Conservation (phyloP, 2,888 invertebrate genomes). For the Diarsia brunnea region DNA sequence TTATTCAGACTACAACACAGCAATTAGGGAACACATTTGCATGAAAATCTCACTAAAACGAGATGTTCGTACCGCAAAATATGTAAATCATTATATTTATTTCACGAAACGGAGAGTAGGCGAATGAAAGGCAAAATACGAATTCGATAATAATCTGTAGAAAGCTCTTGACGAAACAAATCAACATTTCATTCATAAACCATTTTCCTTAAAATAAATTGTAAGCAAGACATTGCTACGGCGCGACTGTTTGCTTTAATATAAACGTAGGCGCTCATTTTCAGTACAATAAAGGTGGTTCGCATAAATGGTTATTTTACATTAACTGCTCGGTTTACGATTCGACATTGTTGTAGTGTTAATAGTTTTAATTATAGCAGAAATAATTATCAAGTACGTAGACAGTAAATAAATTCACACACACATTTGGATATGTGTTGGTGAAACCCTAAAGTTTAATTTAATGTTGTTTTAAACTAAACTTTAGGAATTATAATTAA, state of each 20-base stretch:
- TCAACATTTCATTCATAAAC: conserved; percentile 50
- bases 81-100: conserved; percentile 57
- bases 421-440: too few relatives aligned
- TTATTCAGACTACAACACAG: conserved; percentile 59
- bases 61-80: conserved; percentile 49
- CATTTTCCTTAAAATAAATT: conserved; percentile 67
- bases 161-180: conserved; percentile 53
- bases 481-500: not conserved
- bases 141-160: conserved; percentile 51
- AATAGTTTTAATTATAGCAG: conserved; percentile 29
- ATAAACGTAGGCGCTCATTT: conserved; percentile 75
- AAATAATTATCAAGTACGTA: conserved; percentile 5
- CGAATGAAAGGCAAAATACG: conserved; percentile 40
- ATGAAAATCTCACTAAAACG: conserved; percentile 60
- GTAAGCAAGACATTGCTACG: conserved; percentile 59
- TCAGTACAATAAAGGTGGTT: conserved; percentile 67
- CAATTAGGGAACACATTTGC: conserved; percentile 60
- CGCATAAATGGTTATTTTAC: conserved; percentile 67
- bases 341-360: conserved; percentile 42
- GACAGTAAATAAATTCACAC: not conserved
- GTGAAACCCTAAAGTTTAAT: too few relatives aligned
- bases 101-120: conserved; percentile 37
- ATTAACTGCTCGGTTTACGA: conserved; percentile 67
- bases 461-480: not conserved
- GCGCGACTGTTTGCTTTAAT: conserved; percentile 70